Conservation (phyloP, 2,113 vertebrate genomes). For the Capricornis sumatraensis region DNA sequence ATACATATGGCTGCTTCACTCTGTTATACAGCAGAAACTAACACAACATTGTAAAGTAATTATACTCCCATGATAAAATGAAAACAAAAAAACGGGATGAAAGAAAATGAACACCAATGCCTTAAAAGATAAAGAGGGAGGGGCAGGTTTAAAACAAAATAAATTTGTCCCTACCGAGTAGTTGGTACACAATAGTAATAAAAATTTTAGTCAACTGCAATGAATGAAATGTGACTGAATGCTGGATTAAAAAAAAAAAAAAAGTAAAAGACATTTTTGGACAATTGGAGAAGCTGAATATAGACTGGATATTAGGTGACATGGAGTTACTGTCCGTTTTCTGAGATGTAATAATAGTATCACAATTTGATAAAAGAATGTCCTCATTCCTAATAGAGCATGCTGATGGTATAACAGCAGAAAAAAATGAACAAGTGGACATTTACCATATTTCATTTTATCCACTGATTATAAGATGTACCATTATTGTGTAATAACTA, state of each 20-base stretch:
- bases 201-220: not conserved
- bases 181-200: not conserved
- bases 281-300: not conserved
- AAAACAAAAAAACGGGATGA: not conserved
- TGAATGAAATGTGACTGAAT: not conserved
- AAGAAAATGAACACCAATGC: not conserved
- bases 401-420: not conserved
- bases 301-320: not conserved
- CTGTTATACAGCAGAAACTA: not conserved
- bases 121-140: accelerated
- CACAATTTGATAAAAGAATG: not conserved
- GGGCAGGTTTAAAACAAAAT: not conserved
- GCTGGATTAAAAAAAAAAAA: not conserved
- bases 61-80: not conserved
- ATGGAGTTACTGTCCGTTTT: not conserved
- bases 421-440: not conserved
- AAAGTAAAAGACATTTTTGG: not conserved
- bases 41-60: not conserved
- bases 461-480: not conserved
- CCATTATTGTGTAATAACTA: not conserved
- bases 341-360: not conserved
- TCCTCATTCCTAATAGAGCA: not conserved
- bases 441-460: not conserved
- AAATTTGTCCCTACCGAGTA: not conserved
- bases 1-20: not conserved